Conservation (phyloP, 2,113 vertebrate genomes). For the Microcebus lehilahytsara region DNA sequence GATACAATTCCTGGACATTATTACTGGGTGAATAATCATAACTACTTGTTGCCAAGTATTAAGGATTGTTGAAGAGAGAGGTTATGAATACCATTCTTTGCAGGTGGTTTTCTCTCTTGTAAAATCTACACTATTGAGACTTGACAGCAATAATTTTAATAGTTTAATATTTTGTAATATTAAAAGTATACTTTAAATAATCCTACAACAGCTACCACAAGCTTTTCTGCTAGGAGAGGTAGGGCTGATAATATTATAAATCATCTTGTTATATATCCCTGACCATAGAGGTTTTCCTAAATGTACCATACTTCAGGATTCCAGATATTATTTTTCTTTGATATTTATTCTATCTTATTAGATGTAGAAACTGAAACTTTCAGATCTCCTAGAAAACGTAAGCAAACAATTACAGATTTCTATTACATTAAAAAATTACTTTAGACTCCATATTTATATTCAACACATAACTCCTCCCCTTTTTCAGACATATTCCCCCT, state of each 20-base stretch:
- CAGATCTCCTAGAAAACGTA: background rate
- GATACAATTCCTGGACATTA: background rate
- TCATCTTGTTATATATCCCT: background rate
- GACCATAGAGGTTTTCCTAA: background rate
- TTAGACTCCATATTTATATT: background rate
- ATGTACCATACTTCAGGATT: background rate
- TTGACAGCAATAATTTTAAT: background rate
- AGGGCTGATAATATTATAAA: background rate
- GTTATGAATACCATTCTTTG: background rate
- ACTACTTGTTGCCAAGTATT: background rate
- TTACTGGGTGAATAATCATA: background rate
- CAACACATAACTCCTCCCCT: background rate
- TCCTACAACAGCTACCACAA: background rate
- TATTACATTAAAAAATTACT: background rate
- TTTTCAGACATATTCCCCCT: background rate
- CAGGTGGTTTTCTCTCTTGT: background rate
- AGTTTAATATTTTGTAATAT: conserved; percentile 1
- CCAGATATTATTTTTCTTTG: background rate
- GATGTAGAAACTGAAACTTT: background rate
- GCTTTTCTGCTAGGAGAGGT: background rate
- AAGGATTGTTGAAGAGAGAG: background rate
- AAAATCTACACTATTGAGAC: background rate
- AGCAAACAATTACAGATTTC: background rate
- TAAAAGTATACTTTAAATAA: conserved; percentile 22
- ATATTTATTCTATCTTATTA: background rate